phyloP scores from a whole-genome alignment of 1,140 invertebrate genomes.

The Euwallacea similis region DNA sequence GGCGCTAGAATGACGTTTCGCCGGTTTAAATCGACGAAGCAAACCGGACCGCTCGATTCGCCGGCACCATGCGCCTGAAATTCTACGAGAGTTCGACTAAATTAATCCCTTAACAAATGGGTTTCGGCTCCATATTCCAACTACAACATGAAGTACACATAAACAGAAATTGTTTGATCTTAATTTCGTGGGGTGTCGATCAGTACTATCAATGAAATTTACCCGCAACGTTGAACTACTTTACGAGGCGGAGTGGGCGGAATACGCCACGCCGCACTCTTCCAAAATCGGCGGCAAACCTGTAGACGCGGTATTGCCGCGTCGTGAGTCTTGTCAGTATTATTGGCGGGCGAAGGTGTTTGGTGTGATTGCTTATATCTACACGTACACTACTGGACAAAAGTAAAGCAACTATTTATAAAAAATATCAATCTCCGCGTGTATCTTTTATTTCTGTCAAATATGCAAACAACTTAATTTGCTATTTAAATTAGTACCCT shows the following conservation, averaged over 20 bases:
- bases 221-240: conserved; percentile 17
- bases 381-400: too few species aligned
- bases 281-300: conserved; percentile 3
- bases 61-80: conserved; percentile 17
- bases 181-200: conserved; percentile 22
- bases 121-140: conserved; percentile 11
- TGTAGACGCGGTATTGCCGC: too few species aligned
- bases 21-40: conserved; percentile 14
- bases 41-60: not conserved
- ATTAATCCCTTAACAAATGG: conserved; percentile 13
- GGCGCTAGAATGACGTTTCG: conserved; percentile 17
- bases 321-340: too few species aligned
- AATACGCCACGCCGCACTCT: conserved; percentile 17
- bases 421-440: too few species aligned
- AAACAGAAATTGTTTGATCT: not conserved
- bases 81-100: not conserved
- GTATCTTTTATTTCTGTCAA: too few species aligned
- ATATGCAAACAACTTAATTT: too few species aligned
- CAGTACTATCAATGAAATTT: conserved; percentile 37
- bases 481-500: too few species aligned
- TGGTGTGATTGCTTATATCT: too few species aligned
- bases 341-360: too few species aligned
- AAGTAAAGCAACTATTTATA: too few species aligned
- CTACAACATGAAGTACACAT: not conserved
- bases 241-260: conserved; percentile 37